A percentile compares a stretch with the other conserved stretches of the same genome.
phyloP scores from a whole-genome alignment of 2,888 invertebrate genomes.

The Pachliopta kotzebuea region DNA sequence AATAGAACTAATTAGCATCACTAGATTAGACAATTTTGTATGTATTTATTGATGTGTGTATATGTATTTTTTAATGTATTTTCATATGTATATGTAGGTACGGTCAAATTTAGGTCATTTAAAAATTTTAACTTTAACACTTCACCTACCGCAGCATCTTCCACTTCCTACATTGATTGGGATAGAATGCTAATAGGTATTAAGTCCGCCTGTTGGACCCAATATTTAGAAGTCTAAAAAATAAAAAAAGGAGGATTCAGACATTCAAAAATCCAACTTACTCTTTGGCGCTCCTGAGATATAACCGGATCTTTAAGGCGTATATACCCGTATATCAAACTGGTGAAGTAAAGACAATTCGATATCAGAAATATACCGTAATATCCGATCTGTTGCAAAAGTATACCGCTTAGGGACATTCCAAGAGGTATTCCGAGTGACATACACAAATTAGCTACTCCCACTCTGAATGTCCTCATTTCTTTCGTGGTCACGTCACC shows the following conservation, averaged over 20 bases:
- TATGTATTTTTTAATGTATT: too few relatives aligned
- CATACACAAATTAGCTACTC: slow-evolving; percentile 82
- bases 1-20: too few relatives aligned
- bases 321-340: slow-evolving; percentile 74
- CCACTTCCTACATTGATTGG: too few relatives aligned
- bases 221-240: too few relatives aligned
- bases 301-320: slow-evolving; percentile 69
- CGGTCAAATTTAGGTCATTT: too few relatives aligned
- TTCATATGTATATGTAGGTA: too few relatives aligned
- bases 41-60: too few relatives aligned
- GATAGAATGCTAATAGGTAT: too few relatives aligned
- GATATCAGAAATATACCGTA: slow-evolving; percentile 76
- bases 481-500: slow-evolving; percentile 81
- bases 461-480: slow-evolving; percentile 82
- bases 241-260: neutral
- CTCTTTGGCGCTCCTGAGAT: slow-evolving; percentile 62
- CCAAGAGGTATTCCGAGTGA: slow-evolving; percentile 82
- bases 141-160: too few relatives aligned
- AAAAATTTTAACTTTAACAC: too few relatives aligned
- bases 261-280: slow-evolving; percentile 46
- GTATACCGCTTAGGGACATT: slow-evolving; percentile 78
- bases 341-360: slow-evolving; percentile 73
- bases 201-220: too few relatives aligned
- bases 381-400: slow-evolving; percentile 73
- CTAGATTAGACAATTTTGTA: too few relatives aligned